Conservation (phyloP, 2,113 vertebrate genomes). For the Thoracochromis brauschi region DNA sequence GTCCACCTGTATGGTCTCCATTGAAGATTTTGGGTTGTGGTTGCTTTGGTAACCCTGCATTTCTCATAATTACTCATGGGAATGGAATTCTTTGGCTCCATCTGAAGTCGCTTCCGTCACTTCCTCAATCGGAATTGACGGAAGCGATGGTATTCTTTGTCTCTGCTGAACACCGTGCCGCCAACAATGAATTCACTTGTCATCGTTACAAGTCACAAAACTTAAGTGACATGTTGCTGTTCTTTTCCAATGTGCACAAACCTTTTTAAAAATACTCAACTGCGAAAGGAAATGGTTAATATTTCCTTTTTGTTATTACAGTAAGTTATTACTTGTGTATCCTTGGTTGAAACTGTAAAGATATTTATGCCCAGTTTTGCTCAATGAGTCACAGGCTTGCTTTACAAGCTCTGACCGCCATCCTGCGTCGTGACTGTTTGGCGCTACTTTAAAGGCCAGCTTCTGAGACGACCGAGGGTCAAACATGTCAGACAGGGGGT, state of each 20-base stretch:
- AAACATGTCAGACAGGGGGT: slow-evolving; percentile 6
- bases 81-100: background rate
- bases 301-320: background rate
- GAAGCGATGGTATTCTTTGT: background rate
- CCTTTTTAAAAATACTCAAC: accelerated
- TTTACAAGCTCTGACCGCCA: background rate
- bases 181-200: background rate
- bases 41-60: background rate
- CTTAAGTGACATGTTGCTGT: background rate
- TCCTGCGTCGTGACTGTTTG: slow-evolving; percentile 11
- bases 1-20: background rate
- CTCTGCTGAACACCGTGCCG: background rate
- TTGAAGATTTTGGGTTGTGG: background rate
- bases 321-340: background rate
- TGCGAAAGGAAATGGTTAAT: background rate
- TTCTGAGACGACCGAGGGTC: background rate
- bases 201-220: background rate
- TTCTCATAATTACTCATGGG: background rate
- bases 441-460: slow-evolving; percentile 16
- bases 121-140: no score
- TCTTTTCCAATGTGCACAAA: background rate
- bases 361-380: background rate
- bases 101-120: background rate
- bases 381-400: background rate
- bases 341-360: background rate